phyloP scores from a whole-genome alignment of 2,888 invertebrate species.

The Chymomyza caudatula region DNA sequence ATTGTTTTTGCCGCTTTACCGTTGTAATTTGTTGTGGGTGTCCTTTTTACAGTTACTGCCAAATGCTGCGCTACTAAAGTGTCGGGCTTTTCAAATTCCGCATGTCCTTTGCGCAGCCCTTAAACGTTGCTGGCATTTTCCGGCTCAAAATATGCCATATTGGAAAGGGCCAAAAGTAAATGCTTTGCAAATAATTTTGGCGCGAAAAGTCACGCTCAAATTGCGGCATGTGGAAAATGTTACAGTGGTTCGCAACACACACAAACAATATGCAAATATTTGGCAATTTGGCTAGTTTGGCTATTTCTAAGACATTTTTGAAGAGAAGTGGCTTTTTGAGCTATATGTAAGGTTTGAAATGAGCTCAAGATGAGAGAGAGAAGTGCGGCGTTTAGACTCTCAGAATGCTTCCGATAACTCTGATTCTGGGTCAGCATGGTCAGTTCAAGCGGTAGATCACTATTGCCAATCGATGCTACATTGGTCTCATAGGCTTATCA shows the following conservation, averaged over 20 bases:
- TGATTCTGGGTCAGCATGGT: too few relatives aligned
- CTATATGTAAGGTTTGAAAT: too few relatives aligned
- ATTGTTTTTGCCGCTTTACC: neutral
- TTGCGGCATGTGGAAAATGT: slow-evolving; percentile 40
- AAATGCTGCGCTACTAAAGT: slow-evolving; percentile 7
- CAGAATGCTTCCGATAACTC: too few relatives aligned
- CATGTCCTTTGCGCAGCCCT: slow-evolving; percentile 25
- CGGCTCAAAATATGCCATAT: neutral
- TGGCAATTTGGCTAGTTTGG: too few relatives aligned
- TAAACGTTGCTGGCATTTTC: neutral
- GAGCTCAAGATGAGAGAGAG: too few relatives aligned
- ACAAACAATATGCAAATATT: neutral
- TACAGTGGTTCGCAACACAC: neutral
- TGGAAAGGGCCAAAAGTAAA: neutral
- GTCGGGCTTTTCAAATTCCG: slow-evolving; percentile 11
- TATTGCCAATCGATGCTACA: too few relatives aligned
- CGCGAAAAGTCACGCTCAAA: slow-evolving; percentile 39
- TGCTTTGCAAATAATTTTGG: slow-evolving; percentile 28
- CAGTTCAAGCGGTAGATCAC: too few relatives aligned
- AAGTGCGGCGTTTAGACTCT: too few relatives aligned
- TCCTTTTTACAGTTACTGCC: slow-evolving; percentile 13
- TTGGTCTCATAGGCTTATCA: too few relatives aligned
- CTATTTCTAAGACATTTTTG: neutral
- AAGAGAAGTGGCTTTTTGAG: too few relatives aligned
- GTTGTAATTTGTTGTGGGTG: neutral